Conservation (phyloP, 2,797 vertebrate genomes). For the Graptemys geographica region DNA sequence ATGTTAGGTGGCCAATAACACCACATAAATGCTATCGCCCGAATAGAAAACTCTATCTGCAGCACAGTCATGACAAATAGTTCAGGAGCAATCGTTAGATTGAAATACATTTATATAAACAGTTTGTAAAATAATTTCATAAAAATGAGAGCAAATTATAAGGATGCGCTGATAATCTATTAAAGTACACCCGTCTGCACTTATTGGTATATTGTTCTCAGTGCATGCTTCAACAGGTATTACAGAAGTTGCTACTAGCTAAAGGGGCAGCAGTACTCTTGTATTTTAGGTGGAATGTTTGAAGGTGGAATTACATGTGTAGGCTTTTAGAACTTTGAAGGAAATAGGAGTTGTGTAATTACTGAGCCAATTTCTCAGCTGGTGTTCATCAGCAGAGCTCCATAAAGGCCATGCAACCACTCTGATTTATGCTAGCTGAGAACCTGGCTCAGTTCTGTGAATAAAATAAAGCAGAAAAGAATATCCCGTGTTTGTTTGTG, state of each 20-base stretch:
- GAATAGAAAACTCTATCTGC: neutral
- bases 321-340: neutral
- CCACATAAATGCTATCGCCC: neutral
- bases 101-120: neutral
- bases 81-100: neutral
- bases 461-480: neutral
- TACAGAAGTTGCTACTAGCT: neutral
- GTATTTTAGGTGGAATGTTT: neutral
- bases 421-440: slow-evolving; percentile 13
- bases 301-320: neutral
- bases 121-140: neutral
- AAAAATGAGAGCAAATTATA: neutral
- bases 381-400: neutral
- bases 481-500: neutral
- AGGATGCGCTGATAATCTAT: neutral
- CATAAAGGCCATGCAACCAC: neutral
- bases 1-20: neutral
- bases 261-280: neutral
- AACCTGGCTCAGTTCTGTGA: neutral
- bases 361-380: neutral
- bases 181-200: neutral
- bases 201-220: neutral
- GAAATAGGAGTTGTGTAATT: slow-evolving; percentile 8
- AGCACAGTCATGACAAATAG: neutral
- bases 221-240: neutral